phyloP scores from a whole-genome alignment of 2,113 vertebrate genomes.

The Zosterops pallidus region DNA sequence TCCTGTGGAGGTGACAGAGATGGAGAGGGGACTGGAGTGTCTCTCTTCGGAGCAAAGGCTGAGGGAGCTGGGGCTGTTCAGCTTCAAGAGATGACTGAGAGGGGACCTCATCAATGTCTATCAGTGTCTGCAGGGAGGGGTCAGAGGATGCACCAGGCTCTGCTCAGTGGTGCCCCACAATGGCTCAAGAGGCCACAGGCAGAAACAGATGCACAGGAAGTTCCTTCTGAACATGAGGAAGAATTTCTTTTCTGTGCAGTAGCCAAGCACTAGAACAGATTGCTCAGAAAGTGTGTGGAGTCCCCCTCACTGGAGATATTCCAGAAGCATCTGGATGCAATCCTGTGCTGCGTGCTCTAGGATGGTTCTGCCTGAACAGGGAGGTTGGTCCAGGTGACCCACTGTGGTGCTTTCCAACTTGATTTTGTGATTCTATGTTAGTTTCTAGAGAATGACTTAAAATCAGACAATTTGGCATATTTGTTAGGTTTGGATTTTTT shows the following conservation, averaged over 20 bases:
- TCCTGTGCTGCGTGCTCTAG: not conserved
- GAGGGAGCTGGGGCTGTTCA: not conserved
- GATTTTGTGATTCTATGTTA: not conserved
- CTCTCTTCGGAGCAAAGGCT: not conserved
- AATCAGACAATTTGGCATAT: not conserved
- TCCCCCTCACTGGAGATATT: not conserved
- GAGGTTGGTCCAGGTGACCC: not conserved
- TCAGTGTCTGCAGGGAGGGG: not conserved
- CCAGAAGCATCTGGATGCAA: not conserved
- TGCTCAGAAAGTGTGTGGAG: not conserved
- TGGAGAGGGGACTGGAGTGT: not conserved
- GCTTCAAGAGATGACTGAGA: not conserved
- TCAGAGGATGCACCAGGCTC: not conserved
- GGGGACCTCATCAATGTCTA: not conserved
- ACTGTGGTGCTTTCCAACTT: not conserved
- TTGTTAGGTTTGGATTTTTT: not conserved
- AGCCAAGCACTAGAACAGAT: not conserved
- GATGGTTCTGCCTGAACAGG: not conserved
- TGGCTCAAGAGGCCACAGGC: not conserved
- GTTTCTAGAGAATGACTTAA: not conserved
- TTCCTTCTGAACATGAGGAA: not conserved
- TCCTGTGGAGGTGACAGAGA: not conserved
- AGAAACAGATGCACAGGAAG: not conserved
- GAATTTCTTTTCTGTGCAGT: not conserved
- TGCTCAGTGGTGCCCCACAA: not conserved